Base-by-base conservation (phyloP, 2,797 vertebrate species). In the Catostomus latipinnis region DNA sequence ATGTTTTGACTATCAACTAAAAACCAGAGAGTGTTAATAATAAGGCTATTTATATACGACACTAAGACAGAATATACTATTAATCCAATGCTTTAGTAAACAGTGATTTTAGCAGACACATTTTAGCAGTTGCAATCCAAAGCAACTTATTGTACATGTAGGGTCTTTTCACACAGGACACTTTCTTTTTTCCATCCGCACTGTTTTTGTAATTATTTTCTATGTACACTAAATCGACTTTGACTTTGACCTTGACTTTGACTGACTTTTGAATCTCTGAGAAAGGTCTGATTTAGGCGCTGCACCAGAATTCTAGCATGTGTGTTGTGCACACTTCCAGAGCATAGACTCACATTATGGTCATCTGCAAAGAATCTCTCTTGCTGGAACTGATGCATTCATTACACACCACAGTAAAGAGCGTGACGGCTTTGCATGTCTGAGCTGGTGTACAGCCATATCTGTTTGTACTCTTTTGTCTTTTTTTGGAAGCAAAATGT, bases 281-380 rank as follows among this genome's bases (percentile, higher is more conserved):
- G 50, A 54, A 43, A 34, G 60, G 61, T 74, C 48, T 1, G 4
- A 54, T 54, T 56, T 45, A 56, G 62, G 34, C 34, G 0, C 60
- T 11, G 58, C 52, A 46, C 16, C 57, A 81, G 13, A 56, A n/a
- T 49, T 34, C 9, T 56, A 65, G 67, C 71, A 70, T 61, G 52
- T 63, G 82, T 74, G 50, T 61, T 34, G 68, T 70, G 8, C 12
- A 65, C 6, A 70, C 75, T 63, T 80, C 76, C 71, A 75, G 22
- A 70, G 66, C 56, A 75, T 48, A 60, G 10, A 52, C 8, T 43
- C 67, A 16, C 57, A 76, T 75, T 78, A 72, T 72, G 62, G 56
- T 68, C 84, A 81, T 83, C 71, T 81, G 76, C 58, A 74, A 74
- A 80, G 56, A 72, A 85, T 80, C 82, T 80, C 56, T 66, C 78